Base-by-base conservation (phyloP, 2,888 invertebrate species). In the Caradrina kadenii region DNA sequence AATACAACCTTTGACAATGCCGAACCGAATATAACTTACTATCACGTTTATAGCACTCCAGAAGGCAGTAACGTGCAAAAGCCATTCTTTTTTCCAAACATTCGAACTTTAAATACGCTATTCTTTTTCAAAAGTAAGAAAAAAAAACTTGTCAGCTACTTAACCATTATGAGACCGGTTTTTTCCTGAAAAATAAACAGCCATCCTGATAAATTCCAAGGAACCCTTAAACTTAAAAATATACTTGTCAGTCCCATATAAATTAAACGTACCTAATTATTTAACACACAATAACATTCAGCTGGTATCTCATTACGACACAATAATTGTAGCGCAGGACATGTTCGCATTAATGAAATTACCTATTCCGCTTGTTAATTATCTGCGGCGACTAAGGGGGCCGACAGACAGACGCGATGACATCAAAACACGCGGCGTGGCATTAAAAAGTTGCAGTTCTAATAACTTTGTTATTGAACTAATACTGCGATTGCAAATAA, bases 261-360 rank as follows among this genome's bases (percentile, higher is more conserved):
- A 69, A 67, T 67, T 65, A 70, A 69, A 50, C 50, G 61, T 45
- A 45, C 5, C 45, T 77, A 67, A 82, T 80, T 73, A 69, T 80
- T 80, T 73, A 72, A 79, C 64, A 80, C 63, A 63, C 76, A 76
- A 76, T 84, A 81, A 70, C 53, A 73, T 79, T 69, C 66, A 74
- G 53, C 65, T 62, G 69, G 69, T 74, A 70, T 69, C 69, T 77
- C 67, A 79, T 79, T 83, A 83, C 68, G 49, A 55, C 21, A 26
- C 48, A 26, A 55, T 73, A 76, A 81, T 73, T 73, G 52, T 63
- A 35, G 42, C n/a, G 15, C 19, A 21, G 52, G 26, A 67, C 59
- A 61, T 65, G 80, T 63, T 56, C 48, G 7, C 26, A 71, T 68
- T 79, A 70, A 59, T 71, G 42, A 73, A 65, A 80, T 74, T 69